Conservation (phyloP, 37 sponge, comb jelly and placozoan species). For the Chondrosia reniformis region DNA sequence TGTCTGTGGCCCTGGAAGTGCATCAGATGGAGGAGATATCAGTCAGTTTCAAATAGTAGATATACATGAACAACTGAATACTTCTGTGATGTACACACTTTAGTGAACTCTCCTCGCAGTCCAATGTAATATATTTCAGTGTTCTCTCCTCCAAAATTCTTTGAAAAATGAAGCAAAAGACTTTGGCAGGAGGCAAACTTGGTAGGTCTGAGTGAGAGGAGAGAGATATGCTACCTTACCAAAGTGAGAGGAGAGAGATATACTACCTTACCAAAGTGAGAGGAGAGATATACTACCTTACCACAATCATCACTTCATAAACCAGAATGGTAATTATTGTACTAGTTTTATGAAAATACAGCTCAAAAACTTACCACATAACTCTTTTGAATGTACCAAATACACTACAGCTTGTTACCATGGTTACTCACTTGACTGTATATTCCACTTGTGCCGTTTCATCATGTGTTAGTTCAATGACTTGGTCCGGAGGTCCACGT, state of each 20-base stretch:
- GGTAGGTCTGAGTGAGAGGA: slow-evolving; percentile 49
- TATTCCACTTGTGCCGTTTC: slow-evolving; percentile 74
- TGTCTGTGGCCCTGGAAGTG: slow-evolving; percentile 54
- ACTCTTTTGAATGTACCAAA: no score
- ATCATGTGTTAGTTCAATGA: slow-evolving; percentile 62
- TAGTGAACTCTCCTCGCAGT: slow-evolving; percentile 78
- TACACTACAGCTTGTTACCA: no score
- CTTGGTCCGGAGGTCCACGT: slow-evolving; percentile 75
- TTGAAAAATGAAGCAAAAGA: slow-evolving; percentile 75
- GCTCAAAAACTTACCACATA: no score
- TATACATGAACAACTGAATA: neutral
- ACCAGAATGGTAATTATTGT: no score
- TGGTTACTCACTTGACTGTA: slow-evolving; percentile 80
- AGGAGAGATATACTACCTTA: no score
- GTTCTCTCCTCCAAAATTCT: slow-evolving; percentile 87
- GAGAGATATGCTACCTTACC: neutral
- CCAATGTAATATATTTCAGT: slow-evolving; percentile 94
- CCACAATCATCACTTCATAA: no score
- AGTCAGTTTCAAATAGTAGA: neutral
- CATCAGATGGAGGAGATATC: neutral
- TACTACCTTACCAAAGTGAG: no score
- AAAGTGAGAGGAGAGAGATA: no score
- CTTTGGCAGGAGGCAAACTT: slow-evolving; percentile 77
- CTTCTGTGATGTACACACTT: slow-evolving; percentile 44
- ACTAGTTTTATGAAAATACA: no score